A percentile compares a stretch with the other conserved stretches of the same genome.
Conservation (phyloP, 2,797 vertebrate species). For the Melanotaenia maccullochi region DNA sequence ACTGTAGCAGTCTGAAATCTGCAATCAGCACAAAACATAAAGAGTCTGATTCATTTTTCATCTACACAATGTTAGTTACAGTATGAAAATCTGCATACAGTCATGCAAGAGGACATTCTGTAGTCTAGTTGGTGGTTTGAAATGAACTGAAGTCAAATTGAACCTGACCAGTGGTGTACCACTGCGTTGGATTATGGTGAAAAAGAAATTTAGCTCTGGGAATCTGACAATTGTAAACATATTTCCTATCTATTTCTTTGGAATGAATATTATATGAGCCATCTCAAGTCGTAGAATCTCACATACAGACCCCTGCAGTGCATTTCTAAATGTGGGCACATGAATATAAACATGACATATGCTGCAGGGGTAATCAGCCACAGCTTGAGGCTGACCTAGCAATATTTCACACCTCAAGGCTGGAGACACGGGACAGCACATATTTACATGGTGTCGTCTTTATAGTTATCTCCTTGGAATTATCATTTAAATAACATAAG, state of each 20-base stretch:
- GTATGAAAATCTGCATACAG: not conserved
- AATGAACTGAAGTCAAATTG: conserved; percentile 20
- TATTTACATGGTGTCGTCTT: conserved; percentile 65
- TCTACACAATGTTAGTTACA: conserved; percentile 8
- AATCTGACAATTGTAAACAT: conserved; percentile 46
- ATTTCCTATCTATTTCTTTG: conserved; percentile 30
- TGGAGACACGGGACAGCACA: conserved; percentile 44
- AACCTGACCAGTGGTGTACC: not conserved
- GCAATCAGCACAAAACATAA: conserved; percentile 65
- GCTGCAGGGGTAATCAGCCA: conserved; percentile 56
- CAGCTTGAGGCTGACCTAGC: conserved; percentile 65
- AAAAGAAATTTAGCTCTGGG: conserved; percentile 15
- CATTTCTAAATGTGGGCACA: conserved; percentile 54
- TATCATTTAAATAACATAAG: conserved; percentile 75
- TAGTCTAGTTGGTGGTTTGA: conserved; percentile 2
- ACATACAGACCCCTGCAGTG: conserved; percentile 32
- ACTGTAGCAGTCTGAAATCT: conserved; percentile 92
- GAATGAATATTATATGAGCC: conserved; percentile 52
- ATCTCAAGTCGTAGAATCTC: conserved; percentile 43
- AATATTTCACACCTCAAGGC: conserved; percentile 76
- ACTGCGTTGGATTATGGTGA: not conserved
- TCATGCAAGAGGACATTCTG: conserved; percentile 3
- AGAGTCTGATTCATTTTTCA: conserved; percentile 6
- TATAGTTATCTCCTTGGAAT: conserved; percentile 69
- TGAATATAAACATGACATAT: conserved; percentile 69